These are phyloP conservation scores for Morone saxatilis DNA, from an alignment of 2,113 vertebrate genomes.

Conservation along the genomic window DNA sequence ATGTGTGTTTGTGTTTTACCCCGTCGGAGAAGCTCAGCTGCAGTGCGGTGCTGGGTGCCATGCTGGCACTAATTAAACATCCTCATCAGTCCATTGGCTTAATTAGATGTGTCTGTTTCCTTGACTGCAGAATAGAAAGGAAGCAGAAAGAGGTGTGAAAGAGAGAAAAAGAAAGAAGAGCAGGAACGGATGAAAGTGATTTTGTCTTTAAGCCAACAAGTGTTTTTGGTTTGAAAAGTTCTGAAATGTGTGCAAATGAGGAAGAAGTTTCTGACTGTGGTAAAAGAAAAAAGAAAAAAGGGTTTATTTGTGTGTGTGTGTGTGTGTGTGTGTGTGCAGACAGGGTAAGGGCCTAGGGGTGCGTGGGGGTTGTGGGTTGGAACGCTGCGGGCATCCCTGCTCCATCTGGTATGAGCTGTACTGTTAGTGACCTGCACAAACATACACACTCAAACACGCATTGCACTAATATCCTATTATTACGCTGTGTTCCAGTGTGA, in stretches of 20 bases:
- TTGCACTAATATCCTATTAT: slow-evolving; percentile 6
- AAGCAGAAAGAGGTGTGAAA: slow-evolving; percentile 17
- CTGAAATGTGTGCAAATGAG: not conserved
- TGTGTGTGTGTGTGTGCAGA: slow-evolving; percentile 4
- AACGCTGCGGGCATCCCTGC: slow-evolving; percentile 30
- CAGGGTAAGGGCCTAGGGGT: slow-evolving; percentile 8
- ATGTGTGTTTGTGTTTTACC: slow-evolving; percentile 22
- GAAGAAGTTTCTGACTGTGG: not conserved
- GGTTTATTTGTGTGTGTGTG: not conserved
- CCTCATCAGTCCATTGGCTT: slow-evolving; percentile 70
- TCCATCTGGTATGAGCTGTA: slow-evolving; percentile 53
- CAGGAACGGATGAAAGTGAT: not conserved
- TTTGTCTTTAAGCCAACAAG: slow-evolving; percentile 1
- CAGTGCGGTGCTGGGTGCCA: slow-evolving; percentile 41
- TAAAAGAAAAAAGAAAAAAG: not conserved
- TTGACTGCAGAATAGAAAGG: slow-evolving; percentile 43
- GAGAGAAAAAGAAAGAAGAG: not conserved
- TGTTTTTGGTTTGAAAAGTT: slow-evolving; percentile 5
- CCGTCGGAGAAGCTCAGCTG: slow-evolving; percentile 51
- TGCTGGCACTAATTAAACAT: slow-evolving; percentile 73
- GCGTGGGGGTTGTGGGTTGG: slow-evolving; percentile 1
- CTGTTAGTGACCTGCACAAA: slow-evolving; percentile 1
- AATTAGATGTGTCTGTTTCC: slow-evolving; percentile 73
- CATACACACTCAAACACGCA: not conserved
- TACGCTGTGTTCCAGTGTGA: slow-evolving; percentile 87